phyloP scores from a whole-genome alignment of 2,888 invertebrate genomes.

The Cryptophagus acutangulus region DNA sequence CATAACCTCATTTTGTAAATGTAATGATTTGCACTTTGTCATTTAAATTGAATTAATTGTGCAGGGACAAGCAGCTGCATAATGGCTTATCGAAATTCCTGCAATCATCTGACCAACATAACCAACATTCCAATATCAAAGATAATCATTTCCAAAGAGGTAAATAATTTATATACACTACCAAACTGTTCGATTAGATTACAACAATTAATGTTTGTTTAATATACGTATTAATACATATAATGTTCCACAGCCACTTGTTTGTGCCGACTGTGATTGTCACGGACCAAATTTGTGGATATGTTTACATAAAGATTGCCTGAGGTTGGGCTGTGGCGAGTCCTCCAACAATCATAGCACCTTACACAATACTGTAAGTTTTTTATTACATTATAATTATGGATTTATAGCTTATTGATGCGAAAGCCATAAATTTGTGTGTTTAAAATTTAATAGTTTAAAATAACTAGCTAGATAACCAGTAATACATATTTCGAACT shows the following conservation, averaged over 20 bases:
- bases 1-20: constrained; percentile 2
- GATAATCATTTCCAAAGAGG: constrained; percentile 38
- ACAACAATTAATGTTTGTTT: constrained; percentile 9
- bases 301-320: constrained; percentile 74
- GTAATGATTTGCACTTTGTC: constrained; percentile 3
- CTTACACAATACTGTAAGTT: constrained; percentile 65
- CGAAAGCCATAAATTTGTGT: too few relatives aligned
- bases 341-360: constrained; percentile 79
- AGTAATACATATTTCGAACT: constrained; percentile 2
- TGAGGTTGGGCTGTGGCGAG: constrained; percentile 79
- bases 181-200: constrained; percentile 8
- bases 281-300: constrained; percentile 80
- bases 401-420: too few relatives aligned
- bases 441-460: too few relatives aligned
- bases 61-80: too few relatives aligned
- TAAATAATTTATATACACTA: constrained; percentile 22
- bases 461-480: not conserved
- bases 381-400: too few relatives aligned
- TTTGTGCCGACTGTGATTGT: constrained; percentile 69
- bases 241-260: constrained; percentile 46
- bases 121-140: constrained; percentile 40
- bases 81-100: constrained; percentile 22
- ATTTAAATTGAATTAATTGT: not conserved
- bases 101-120: constrained; percentile 38
- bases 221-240: not conserved